Evolutionary conservation across 2,888 invertebrate genomes (phyloP), one percentile per base, ranked within the genome.

Genomic region (Brassicogethes aeneus): DNA sequence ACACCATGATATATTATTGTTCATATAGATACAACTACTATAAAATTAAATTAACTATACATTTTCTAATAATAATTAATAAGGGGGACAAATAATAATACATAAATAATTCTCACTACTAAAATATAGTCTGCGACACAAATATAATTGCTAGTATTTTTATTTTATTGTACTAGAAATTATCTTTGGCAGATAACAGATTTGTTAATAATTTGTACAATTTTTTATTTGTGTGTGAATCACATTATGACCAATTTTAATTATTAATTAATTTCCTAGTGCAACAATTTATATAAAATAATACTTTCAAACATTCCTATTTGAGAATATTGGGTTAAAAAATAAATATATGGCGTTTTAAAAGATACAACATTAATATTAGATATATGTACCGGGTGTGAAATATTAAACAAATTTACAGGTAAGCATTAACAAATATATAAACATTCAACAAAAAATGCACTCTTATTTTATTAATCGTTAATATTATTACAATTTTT

Each of bases 1-100:
- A 23, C 23, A 23, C 23, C 23, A 23, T 23, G 10, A 7, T 7
- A 23, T 23, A 10, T 23, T 23, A 5, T n/a, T n/a, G n/a, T n/a
- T n/a, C n/a, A n/a, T n/a, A n/a, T n/a, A 23, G 5, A 23, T 23
- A 23, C 23, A 23, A 23, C 23, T 23, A 23, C 23, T 23, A 23
- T 23, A 23, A 23, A 23, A 23, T 23, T 23, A 23, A 23, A 23
- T 23, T 23, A 23, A 23, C 23, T 23, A 23, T 23, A 23, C 23
- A 23, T 7, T 7, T 23, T 23, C 23, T 23, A 23, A 23, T 23
- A n/a, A 23, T 23, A 23, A 23, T 23, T 7, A 23, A 23, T 7
- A 23, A 7, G 10, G 10, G 5, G 23, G 23, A 23, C 23, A 23
- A 23, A 23, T 23, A n/a, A n/a, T n/a, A 23, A 23, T 23, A 23